Percentiles rank a stretch among this genome's conserved stretches.
These are phyloP conservation scores for Lota lota DNA, from an alignment of 2,113 vertebrate species.

Conservation along the genomic window DNA sequence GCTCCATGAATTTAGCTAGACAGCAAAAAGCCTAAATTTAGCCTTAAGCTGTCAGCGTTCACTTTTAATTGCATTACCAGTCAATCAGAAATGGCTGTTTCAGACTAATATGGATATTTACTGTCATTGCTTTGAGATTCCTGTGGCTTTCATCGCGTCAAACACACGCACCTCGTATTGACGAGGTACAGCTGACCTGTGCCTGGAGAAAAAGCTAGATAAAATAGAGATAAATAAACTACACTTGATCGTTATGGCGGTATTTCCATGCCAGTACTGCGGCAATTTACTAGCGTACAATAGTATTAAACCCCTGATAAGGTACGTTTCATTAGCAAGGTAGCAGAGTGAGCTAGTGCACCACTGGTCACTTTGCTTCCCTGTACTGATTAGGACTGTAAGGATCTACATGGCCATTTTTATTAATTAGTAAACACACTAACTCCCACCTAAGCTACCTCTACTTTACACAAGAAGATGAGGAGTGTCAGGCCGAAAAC, in stretches of 20 bases:
- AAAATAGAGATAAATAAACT: conserved; percentile 62
- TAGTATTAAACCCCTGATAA: conserved; percentile 71
- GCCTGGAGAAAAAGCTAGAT: conserved; percentile 41
- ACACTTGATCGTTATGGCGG: conserved; percentile 56
- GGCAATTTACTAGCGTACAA: conserved; percentile 59
- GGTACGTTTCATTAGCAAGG: conserved; percentile 67
- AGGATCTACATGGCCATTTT: conserved; percentile 47
- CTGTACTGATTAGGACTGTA: conserved; percentile 37
- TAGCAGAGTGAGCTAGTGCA: conserved; percentile 42
- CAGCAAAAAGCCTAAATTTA: conserved; percentile 61
- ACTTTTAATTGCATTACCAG: conserved; percentile 63
- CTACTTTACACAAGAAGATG: conserved; percentile 9
- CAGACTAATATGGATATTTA: conserved; percentile 54
- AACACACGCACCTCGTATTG: conserved; percentile 48
- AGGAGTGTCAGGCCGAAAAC: too few species aligned
- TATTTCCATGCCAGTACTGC: conserved; percentile 43
- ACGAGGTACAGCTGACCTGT: conserved; percentile 65
- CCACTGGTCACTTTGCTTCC: conserved; percentile 25
- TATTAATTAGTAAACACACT: conserved; percentile 52
- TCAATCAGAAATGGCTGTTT: conserved; percentile 54
- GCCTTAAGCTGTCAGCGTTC: conserved; percentile 60
- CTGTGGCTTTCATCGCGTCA: conserved; percentile 54
- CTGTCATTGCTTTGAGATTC: conserved; percentile 57
- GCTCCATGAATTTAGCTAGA: conserved; percentile 38
- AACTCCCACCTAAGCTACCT: conserved; percentile 31